Conservation (phyloP, 2,797 vertebrate species). For the Neosilurus hyrtlii region DNA sequence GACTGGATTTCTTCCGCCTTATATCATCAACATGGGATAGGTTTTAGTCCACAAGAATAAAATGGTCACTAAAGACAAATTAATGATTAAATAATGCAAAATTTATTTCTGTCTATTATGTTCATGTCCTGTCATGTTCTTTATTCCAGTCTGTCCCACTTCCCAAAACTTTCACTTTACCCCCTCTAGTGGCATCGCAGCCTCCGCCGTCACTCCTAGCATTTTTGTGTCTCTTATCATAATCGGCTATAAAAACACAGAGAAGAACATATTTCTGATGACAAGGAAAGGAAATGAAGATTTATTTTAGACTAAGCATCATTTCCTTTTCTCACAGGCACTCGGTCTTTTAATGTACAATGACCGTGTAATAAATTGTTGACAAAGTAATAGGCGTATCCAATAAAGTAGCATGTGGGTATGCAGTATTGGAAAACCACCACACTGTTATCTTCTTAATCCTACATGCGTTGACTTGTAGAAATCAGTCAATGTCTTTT, state of each 20-base stretch:
- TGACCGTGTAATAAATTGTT: background rate
- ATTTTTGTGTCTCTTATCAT: background rate
- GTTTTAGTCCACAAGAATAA: background rate
- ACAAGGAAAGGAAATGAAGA: background rate
- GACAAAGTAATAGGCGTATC: background rate
- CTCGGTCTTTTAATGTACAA: background rate
- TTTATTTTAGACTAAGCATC: background rate
- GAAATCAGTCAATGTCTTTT: background rate
- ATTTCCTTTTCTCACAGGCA: background rate
- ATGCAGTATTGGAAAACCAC: background rate
- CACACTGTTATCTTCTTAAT: background rate
- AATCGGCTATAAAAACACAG: background rate
- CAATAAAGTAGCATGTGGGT: background rate
- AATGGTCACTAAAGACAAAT: background rate
- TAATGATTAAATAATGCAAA: background rate
- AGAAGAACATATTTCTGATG: background rate
- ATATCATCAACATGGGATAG: background rate
- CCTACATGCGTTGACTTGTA: background rate
- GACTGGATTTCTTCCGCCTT: background rate
- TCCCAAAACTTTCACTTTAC: background rate
- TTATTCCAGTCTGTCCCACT: background rate
- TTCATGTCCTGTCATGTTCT: too few relatives aligned
- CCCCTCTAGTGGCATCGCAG: background rate
- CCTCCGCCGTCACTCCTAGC: background rate
- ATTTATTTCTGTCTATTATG: background rate